Evolutionary conservation across 2,797 vertebrate genomes (phyloP), one percentile per base, ranked within the genome.

Genomic region (Psittacula echo): DNA sequence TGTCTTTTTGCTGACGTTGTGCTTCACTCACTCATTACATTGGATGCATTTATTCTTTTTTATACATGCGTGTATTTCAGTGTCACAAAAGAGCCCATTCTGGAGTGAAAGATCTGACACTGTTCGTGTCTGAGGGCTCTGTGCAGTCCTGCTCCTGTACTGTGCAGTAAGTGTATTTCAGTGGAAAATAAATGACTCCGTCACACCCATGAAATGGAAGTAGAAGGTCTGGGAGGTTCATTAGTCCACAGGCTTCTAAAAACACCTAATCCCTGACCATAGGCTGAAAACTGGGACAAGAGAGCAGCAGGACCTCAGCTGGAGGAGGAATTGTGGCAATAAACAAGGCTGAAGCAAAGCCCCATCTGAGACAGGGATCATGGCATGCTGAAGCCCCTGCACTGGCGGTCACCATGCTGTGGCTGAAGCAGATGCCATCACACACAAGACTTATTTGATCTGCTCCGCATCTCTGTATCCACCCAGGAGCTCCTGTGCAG

Each of bases 1-100:
- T 94, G 87, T 91, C n/a, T 58, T 85, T 94, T 64, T 88, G 93
- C 91, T 94, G 88, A 87, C 82, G 86, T 79, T 94, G 71, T 88
- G 64, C 34, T 96, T 93, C 80, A 60, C 54, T 56, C 37, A 21
- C 58, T 70, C 85, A 61, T 82, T 94, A 64, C 77, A 65, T 39
- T 42, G 42, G 44, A 86, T 24, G 67, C 78, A 73, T 93, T 93
- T 93, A 84, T 86, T 79, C 66, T 56, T 61, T 93, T 89, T 70
- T 67, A 67, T 76, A 30, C 26, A 11, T 48, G 26, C 51, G 18
- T 89, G 34, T 82, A 91, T 74, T 56, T 87, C 87, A 74, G 1
- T 74, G 67, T 64, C 77, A 95, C 71, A 90, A 86, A 90, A 79
- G n/a, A 86, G 18, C 30, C 23, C 41, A 67, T 90, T 96, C 85